Evolutionary conservation across 1,140 invertebrate genomes (phyloP), one percentile per base, ranked within the genome.

Genomic region (Diorhabda sublineata): DNA sequence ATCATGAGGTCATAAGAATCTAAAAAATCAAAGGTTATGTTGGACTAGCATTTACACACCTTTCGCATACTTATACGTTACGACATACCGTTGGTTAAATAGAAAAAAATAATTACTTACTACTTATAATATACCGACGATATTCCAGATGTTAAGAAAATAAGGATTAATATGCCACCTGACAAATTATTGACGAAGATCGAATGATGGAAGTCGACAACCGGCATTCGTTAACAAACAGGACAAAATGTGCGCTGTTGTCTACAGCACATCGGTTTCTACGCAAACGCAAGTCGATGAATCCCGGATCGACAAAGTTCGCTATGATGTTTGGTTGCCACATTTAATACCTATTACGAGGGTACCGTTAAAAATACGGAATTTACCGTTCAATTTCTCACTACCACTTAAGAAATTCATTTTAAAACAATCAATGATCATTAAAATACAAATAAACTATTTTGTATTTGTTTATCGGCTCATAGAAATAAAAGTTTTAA

Each of bases 1-100:
- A 79, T 79, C 65, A 66, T 72, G 58, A 56, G 57, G 43, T 64
- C 61, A 66, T 66, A 70, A 58, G 45, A 67, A 60, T 67, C 65
- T 67, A 60, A 42, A 67, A 66, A 67, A 67, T 44, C 65, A 67
- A 60, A 67, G 65, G 65, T 67, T 67, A 67, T 59, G 65, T 61
- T 67, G 65, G n/a, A 60, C 57, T 60, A 62, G 61, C 61, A 52
- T 62, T 45, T 45, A 44, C 61, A 62, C 61, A 59, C 61, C 42
- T 45, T 62, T 62, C 42, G 59, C 42, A n/a, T n/a, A 62, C 11
- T 62, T 26, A 59, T 42, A 59, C 11, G 41, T 3, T 9, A 44
- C 61, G 44, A 8, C 26, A 62, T 62, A n/a, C 42, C 11, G n/a
- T 4, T n/a, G 61, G 9, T 5, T 62, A 8, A 44, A 62, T 47